Base-by-base conservation (phyloP, 2,888 invertebrate genomes). In the Epistrophe grossulariae region DNA sequence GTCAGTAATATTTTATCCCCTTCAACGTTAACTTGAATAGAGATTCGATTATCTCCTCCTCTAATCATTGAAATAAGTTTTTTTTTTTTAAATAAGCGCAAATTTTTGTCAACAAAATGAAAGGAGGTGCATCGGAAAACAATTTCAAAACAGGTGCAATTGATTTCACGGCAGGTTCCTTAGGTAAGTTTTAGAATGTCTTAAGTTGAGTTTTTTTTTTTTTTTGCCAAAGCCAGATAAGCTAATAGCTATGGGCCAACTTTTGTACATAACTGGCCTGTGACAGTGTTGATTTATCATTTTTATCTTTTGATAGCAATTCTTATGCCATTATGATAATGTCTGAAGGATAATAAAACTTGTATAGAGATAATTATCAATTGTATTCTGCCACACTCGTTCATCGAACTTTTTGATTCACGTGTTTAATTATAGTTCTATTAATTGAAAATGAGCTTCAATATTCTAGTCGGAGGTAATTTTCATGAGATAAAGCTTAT, bases 101-200 rank as follows among this genome's bases (percentile, higher is more conserved):
- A 59, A 77, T 78, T 57, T 15, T 43, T 50, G 31, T 73, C 59
- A 64, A 55, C 45, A 89, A 87, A 82, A 84, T 89, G 76, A 77
- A 57, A 15, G 79, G 76, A 70, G 59, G 60, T 28, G 79, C 43
- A 13, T 64, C 76, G 19, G 79, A 68, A 55, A 70, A 55, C 17
- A 80, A 52, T 72, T 76, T 89, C 13, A 88, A 80, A 28, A 89
- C 80, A 28, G 96, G 96, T 43, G 88, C 95, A 15, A 96, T 97
- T 90, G 97, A 98, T 93, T 97, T 98, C 90, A 94, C 95, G 19
- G 96, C 96, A 87, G 98, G 98, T 88, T 97, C 97, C 57, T 91
- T 97, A 88, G 97, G 97, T 97, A 94, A 93, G 91, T 66, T 60
- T 13, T 15, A 9, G 10, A 13, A 15, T 9, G 9, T 19, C 9